Evolutionary conservation across 2,888 invertebrate species (phyloP), one percentile per base, ranked within the genome.

Genomic region (Acanthosepion lycidas): DNA sequence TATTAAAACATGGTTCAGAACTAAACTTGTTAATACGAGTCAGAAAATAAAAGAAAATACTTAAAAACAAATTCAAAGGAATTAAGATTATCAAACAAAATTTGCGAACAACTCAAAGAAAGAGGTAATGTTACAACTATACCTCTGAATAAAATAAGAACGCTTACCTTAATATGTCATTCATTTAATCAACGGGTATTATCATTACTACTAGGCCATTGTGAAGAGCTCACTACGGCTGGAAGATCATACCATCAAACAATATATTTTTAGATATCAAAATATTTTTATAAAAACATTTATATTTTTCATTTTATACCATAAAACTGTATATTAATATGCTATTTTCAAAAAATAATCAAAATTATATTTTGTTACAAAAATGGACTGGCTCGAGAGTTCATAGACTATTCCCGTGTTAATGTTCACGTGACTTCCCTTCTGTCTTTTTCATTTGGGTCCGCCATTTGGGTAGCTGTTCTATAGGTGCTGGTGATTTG

Each of bases 371-470:
- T 78, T 78, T 15, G 33, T 78, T 33, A 15, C n/a, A 78, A 78
- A 78, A 15, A 78, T n/a, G n/a, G 12, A 33, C n/a, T 28, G 48
- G 49, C 53, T 28, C 93, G 93, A 93, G 93, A 93, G 33, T 93
- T 93, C 53, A 51, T 51, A 51, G 51, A 51, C 51, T 48, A 51
- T 93, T 93, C 93, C 28, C 55, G 94, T 78, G 64, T 64, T 91
- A 64, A 48, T 20, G 9, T 94, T 95, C 96, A 96, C 96, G 96
- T 96, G 96, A 96, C 95, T 20, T 91, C 23, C 49, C 51, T 95
- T 96, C 95, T 95, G 96, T 96, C 96, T 96, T 96, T 97, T 96
- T 96, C 94, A 95, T 12, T 95, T 95, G 96, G 96, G 97, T 97
- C 96, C 96, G 96, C 96, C 95, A 96, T 96, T 96, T 93, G 95